These are phyloP conservation scores for Hyposoter didymator DNA, from an alignment of 2,888 invertebrate species.

Conservation along the genomic window DNA sequence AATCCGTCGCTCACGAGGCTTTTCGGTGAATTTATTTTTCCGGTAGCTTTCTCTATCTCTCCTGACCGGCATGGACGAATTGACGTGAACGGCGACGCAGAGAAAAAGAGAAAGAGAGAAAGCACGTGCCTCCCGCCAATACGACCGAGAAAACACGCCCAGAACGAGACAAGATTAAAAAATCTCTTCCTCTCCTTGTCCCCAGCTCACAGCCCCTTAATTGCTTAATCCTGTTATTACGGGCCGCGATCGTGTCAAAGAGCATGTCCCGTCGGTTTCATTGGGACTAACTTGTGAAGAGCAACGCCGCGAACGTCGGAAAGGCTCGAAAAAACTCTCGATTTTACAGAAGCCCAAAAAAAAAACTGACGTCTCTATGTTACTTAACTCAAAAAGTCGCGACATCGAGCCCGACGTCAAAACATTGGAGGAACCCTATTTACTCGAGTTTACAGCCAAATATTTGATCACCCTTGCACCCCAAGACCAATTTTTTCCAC, in stretches of 20 bases:
- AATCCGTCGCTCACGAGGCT: constrained; percentile 75
- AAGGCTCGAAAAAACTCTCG: constrained; percentile 14
- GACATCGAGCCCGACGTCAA: not conserved
- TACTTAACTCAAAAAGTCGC: constrained; percentile 7
- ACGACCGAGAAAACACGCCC: constrained; percentile 60
- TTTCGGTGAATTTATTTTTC: constrained; percentile 82
- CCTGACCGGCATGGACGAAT: constrained; percentile 15
- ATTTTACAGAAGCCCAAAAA: not conserved
- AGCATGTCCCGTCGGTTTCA: constrained; percentile 62
- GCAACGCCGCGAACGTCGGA: constrained; percentile 27
- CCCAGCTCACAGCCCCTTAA: constrained; percentile 70
- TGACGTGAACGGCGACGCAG: constrained; percentile 1
- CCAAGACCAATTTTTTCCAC: not conserved
- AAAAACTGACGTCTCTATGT: constrained; percentile 17
- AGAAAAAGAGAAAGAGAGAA: constrained; percentile 14
- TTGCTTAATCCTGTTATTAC: constrained; percentile 82
- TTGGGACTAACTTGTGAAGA: constrained; percentile 14
- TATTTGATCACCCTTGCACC: not conserved
- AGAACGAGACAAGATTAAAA: constrained; percentile 70
- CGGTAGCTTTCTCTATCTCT: constrained; percentile 74
- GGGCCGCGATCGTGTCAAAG: constrained; percentile 79
- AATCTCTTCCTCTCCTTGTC: constrained; percentile 51
- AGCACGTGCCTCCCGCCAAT: constrained; percentile 19
- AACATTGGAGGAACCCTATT: not conserved
- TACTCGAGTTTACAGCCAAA: not conserved